Evolutionary conservation across 2,113 vertebrate genomes (phyloP).

Genomic region (Turnix velox): DNA sequence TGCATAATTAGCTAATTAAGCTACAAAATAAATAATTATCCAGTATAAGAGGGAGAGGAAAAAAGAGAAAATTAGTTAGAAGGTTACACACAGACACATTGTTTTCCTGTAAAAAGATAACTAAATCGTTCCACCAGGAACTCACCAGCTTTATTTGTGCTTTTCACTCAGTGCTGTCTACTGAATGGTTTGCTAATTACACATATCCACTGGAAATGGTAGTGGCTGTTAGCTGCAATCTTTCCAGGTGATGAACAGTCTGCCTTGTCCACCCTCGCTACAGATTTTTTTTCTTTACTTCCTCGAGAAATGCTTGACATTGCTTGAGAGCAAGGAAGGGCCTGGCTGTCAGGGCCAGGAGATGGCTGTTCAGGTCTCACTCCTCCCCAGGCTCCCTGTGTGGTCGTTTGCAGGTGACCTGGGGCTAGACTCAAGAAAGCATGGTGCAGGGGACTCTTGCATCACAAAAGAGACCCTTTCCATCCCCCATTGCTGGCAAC

Average conservation of each 20-base stretch:
- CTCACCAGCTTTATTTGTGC: neutral
- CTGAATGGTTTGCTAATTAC: constrained; percentile 6
- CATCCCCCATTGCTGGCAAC: neutral
- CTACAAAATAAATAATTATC: constrained; percentile 69
- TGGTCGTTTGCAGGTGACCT: neutral
- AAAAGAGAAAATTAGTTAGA: constrained; percentile 25
- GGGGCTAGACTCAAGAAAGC: neutral
- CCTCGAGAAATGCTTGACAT: neutral
- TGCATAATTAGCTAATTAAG: constrained; percentile 70
- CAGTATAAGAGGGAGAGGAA: constrained; percentile 19
- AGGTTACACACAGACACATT: constrained; percentile 10
- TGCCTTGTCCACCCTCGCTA: neutral
- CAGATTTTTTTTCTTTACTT: neutral
- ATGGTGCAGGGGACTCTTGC: rapidly evolving
- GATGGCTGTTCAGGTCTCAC: rapidly evolving
- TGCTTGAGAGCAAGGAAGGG: neutral
- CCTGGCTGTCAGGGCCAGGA: neutral
- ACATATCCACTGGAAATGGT: neutral
- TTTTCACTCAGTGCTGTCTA: constrained; percentile 21
- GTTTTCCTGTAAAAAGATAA: constrained; percentile 32
- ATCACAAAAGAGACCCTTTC: neutral
- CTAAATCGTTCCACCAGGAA: neutral
- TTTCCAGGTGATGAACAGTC: neutral
- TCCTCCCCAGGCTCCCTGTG: neutral
- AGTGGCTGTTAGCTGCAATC: neutral